A percentile compares a stretch with the other conserved stretches of the same genome.
phyloP scores from a whole-genome alignment of 2,113 vertebrate genomes.

The Struthidea cinerea region DNA sequence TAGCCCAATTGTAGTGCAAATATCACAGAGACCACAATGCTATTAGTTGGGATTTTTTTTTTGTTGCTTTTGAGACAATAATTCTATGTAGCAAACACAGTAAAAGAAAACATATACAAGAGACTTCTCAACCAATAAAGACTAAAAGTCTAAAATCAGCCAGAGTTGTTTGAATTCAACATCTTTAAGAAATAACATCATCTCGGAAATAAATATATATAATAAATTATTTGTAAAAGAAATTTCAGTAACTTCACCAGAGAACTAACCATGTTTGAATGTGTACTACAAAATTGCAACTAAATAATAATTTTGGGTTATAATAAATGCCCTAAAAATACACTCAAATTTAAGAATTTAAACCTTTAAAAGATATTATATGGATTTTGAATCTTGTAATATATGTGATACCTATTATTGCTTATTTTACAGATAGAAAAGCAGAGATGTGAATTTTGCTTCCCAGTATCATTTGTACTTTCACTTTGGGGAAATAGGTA shows the following conservation, averaged over 20 bases:
- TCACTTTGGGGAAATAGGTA: neutral
- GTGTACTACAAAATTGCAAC: neutral
- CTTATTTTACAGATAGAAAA: neutral
- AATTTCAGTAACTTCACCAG: neutral
- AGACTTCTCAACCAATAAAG: neutral
- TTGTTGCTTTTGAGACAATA: neutral
- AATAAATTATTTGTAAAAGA: neutral
- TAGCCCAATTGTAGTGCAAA: neutral
- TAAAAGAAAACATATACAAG: neutral
- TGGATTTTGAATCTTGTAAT: neutral
- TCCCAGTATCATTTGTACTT: neutral
- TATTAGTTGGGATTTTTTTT: accelerated
- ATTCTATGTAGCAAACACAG: neutral
- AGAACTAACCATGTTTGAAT: neutral
- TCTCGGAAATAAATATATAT: neutral
- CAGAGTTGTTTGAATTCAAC: neutral
- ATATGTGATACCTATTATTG: neutral
- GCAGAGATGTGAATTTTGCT: neutral
- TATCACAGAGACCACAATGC: neutral
- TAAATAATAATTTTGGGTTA: neutral
- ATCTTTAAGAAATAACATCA: neutral
- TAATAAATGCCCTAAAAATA: neutral
- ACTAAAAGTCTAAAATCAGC: neutral
- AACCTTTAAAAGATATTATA: neutral
- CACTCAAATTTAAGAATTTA: neutral